Conservation (phyloP, 2,797 vertebrate genomes). For the Yasuhikotakia modesta region DNA sequence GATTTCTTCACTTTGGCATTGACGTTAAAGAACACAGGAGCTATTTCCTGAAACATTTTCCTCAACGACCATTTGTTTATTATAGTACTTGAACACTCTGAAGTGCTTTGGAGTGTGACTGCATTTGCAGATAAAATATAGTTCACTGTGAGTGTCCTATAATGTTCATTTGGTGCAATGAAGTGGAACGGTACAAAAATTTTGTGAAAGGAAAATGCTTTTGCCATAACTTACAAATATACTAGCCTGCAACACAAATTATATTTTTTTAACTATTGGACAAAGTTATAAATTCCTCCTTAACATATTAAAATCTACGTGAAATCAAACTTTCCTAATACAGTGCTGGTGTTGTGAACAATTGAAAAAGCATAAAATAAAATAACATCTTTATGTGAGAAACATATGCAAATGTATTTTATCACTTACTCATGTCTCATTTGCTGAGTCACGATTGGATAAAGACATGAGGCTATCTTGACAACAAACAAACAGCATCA, state of each 20-base stretch:
- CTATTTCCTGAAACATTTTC: constrained; percentile 12
- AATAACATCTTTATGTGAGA: no score
- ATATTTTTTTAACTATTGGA: not conserved
- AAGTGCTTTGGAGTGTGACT: constrained; percentile 25
- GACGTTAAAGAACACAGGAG: constrained; percentile 25
- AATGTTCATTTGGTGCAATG: constrained; percentile 18
- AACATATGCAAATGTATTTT: no score
- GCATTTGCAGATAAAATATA: constrained; percentile 4
- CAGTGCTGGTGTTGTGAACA: not conserved
- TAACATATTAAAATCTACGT: not conserved
- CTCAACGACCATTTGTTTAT: constrained; percentile 36
- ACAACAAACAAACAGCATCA: no score
- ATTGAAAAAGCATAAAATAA: not conserved
- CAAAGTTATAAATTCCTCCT: not conserved
- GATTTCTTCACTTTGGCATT: constrained; percentile 32
- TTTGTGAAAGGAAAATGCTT: not conserved
- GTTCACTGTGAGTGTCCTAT: not conserved
- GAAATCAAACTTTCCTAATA: not conserved
- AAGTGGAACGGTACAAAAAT: constrained; percentile 15
- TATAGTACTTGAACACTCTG: not conserved
- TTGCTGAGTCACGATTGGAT: no score
- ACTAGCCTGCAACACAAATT: not conserved
- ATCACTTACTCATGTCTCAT: no score
- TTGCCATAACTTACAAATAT: not conserved
- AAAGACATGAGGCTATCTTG: no score